Conservation (phyloP, 2,797 vertebrate genomes). For the Tenualosa thibaudeaui region DNA sequence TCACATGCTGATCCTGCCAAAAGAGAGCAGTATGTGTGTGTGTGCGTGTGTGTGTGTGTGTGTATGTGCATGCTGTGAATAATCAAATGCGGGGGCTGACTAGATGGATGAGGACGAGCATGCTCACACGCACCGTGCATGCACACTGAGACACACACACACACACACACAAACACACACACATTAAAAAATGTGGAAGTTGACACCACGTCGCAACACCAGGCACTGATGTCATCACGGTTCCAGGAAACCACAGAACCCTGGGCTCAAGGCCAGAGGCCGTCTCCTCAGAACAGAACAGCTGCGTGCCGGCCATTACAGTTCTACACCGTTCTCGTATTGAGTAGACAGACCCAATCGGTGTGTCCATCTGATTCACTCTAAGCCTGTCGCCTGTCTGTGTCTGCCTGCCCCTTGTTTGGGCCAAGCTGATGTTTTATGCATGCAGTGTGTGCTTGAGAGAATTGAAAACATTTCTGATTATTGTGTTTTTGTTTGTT, state of each 20-base stretch:
- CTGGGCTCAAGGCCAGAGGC: conserved; percentile 36
- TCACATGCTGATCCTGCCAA: conserved; percentile 16
- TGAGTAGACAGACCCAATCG: background rate
- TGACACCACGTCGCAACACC: conserved; percentile 22
- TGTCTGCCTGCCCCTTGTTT: background rate
- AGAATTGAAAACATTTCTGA: background rate
- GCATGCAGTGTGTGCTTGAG: background rate
- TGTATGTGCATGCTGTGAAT: conserved; percentile 7
- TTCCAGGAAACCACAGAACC: conserved; percentile 30
- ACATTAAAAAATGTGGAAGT: background rate
- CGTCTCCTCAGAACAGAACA: background rate
- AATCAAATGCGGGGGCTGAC: background rate
- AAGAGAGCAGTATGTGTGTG: background rate
- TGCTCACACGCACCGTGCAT: background rate
- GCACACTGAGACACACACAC: background rate
- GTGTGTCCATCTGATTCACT: background rate
- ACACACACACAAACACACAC: background rate
- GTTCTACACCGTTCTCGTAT: background rate
- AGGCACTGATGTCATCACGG: conserved; percentile 23
- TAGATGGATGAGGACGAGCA: background rate
- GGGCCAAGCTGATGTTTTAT: background rate
- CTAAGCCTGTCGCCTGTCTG: background rate
- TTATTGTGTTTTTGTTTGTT: too few species aligned
- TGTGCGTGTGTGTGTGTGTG: conserved; percentile 14
- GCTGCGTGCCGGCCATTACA: background rate